phyloP scores from a whole-genome alignment of 2,888 invertebrate species.

The Sarcophaga carnaria region DNA sequence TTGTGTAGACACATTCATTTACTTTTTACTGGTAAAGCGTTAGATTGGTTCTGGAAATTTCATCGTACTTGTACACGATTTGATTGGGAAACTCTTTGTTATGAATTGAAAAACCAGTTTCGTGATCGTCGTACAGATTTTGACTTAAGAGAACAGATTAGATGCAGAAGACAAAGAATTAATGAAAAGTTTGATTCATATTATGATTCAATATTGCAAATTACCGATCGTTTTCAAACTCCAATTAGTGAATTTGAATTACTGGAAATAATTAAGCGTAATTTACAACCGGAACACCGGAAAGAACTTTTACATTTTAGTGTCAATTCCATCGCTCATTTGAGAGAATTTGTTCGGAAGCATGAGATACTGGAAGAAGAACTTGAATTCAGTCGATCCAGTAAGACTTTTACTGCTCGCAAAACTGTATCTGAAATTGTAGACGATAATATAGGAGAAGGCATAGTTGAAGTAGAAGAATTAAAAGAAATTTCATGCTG shows the following conservation, averaged over 20 bases:
- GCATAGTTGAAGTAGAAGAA: no score
- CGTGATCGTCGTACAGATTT: constrained; percentile 29
- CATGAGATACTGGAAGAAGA: no score
- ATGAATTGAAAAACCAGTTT: constrained; percentile 13
- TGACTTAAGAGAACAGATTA: constrained; percentile 21
- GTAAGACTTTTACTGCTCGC: no score
- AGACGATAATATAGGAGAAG: no score
- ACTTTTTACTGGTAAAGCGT: neutral
- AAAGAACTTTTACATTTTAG: constrained; percentile 29
- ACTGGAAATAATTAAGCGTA: constrained; percentile 14
- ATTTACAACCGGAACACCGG: neutral
- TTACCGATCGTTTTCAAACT: constrained; percentile 25
- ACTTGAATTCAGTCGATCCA: no score
- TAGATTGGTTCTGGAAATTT: no score
- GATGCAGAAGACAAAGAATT: constrained; percentile 21
- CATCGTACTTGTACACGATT: no score
- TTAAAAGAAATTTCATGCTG: no score
- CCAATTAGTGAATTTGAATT: constrained; percentile 27
- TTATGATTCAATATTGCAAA: constrained; percentile 34
- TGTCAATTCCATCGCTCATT: neutral
- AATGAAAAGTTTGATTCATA: constrained; percentile 24
- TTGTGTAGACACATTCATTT: constrained; percentile 26
- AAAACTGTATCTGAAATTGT: no score
- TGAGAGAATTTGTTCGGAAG: no score
- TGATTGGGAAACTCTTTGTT: no score